Evolutionary conservation across 2,113 vertebrate species (phyloP), one percentile per base, ranked within the genome.

Genomic region (Tetrax tetrax): DNA sequence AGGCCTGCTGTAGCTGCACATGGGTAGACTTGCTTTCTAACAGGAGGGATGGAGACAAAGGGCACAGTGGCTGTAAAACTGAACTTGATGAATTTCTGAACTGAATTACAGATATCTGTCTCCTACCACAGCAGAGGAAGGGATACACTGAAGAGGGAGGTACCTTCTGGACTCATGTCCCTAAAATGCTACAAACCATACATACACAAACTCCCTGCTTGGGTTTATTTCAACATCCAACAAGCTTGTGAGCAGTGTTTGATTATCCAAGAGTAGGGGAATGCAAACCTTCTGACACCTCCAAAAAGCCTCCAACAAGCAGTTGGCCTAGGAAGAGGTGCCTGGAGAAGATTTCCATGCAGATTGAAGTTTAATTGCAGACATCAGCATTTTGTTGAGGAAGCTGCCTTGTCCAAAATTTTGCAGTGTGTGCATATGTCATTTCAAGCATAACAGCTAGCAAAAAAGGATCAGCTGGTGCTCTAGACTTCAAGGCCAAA

Each of bases 381-480:
- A 79, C 89, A 93, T 96, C 90, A 95, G 92, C 90, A 27, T 93
- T 96, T 96, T 87, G 38, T 5, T 82, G 70, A 27, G 92, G 83
- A 95, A 69, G 64, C 61, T 89, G 77, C 89, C 25, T 76, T 82
- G 77, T 89, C 94, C 86, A 91, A 91, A 78, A 50, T 79, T 64
- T 72, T 65, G 51, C 90, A 84, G 28, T 76, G 48, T 89, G 9
- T 89, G 77, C 48, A 29, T 83, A 47, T 93, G 83, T 95, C 27
- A 12, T 96, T 93, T 95, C 88, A 92, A 71, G 54, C 86, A 71
- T 89, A 85, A 68, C 29, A 95, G 90, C 64, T 80, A 96, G 56
- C 87, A 92, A 95, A 94, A 94, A 90, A 90, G 74, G 72, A 92
- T 96, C 92, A 96, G 92, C 90, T 96, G 86, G 89, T 90, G 83